Percentiles rank a stretch among this genome's conserved stretches.
These are phyloP conservation scores for Ophthalmotilapia sp. DNA, from an alignment of 2,113 vertebrate genomes.

Conservation along the genomic window DNA sequence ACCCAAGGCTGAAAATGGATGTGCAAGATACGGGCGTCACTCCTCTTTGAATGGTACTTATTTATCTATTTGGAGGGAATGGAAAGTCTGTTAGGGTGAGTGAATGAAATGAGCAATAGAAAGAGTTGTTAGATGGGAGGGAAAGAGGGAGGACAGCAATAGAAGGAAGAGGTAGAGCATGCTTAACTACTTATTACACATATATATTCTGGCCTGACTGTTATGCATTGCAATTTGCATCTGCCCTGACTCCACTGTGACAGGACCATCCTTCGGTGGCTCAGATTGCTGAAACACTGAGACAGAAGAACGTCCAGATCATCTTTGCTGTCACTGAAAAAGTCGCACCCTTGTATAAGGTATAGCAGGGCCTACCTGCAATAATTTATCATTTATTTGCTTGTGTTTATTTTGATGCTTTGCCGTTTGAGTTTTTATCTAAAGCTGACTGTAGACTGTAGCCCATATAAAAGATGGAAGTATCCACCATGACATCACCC, in stretches of 20 bases:
- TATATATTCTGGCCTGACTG: constrained; percentile 5
- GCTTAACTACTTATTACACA: constrained; percentile 32
- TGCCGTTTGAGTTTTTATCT: neutral
- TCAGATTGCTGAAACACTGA: neutral
- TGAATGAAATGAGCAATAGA: constrained; percentile 34
- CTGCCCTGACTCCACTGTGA: neutral
- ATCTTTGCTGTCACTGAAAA: neutral
- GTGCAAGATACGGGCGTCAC: neutral
- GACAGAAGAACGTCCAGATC: neutral
- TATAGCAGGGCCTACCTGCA: neutral
- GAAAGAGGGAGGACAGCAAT: neutral
- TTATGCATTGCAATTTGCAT: neutral
- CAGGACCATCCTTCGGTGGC: neutral
- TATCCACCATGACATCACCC: neutral
- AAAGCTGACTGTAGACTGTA: neutral
- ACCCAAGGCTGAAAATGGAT: constrained; percentile 6
- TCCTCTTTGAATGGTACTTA: constrained; percentile 27
- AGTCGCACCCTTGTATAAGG: neutral
- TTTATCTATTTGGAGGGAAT: constrained; percentile 46
- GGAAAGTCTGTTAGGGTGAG: constrained; percentile 35
- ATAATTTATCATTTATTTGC: neutral
- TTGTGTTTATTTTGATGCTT: neutral
- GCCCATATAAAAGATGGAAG: neutral
- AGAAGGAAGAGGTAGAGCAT: neutral
- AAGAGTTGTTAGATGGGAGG: constrained; percentile 19